Base-by-base conservation (phyloP, 2,113 vertebrate species). In the Cinclus cinclus region DNA sequence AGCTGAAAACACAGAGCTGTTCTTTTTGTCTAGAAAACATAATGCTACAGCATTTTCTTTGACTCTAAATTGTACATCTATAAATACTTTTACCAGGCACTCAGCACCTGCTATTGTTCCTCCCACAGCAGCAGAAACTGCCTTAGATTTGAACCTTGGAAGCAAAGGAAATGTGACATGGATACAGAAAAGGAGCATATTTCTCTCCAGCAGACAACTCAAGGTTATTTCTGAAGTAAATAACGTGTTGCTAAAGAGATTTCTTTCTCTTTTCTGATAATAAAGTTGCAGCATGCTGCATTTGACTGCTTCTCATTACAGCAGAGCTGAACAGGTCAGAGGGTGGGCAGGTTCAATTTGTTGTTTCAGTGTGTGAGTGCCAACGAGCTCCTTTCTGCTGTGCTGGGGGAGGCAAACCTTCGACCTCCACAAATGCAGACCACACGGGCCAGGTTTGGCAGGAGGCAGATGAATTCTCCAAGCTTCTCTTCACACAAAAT, bases 171-270 rank as follows among this genome's bases (percentile, higher is more conserved):
- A 94, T 82, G 53, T 65, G 67, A 90, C 91, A 71, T 92, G 69
- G 71, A 30, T 76, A 41, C 46, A 89, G 62, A 87, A 64, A 62
- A 30, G 44, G 18, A 88, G 39, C 3, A 3, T 79, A 80, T 84
- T 90, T 73, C 56, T 87, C 58, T 91, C 65, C 92, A 95, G 69
- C 83, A 92, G 93, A 94, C 83, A 93, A 16, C 60, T 89, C 96
- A 92, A 93, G 93, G 96, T 96, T 95, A 87, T 60, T 94, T 87
- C 91, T 76, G 90, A 93, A 81, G 87, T 87, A 96, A 95, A 92
- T 79, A 94, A 87, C 21, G 3, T 44, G 55, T 63, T 82, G 83
- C 83, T 90, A 74, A 94, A 95, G 73, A 87, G 80, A 65, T 82
- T 92, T 90, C 55, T 85, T 74, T 92, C 83, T 88, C 81, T 92